Evolutionary conservation across 2,797 vertebrate genomes (phyloP).

Genomic region (Acrossocheilus fasciatus): DNA sequence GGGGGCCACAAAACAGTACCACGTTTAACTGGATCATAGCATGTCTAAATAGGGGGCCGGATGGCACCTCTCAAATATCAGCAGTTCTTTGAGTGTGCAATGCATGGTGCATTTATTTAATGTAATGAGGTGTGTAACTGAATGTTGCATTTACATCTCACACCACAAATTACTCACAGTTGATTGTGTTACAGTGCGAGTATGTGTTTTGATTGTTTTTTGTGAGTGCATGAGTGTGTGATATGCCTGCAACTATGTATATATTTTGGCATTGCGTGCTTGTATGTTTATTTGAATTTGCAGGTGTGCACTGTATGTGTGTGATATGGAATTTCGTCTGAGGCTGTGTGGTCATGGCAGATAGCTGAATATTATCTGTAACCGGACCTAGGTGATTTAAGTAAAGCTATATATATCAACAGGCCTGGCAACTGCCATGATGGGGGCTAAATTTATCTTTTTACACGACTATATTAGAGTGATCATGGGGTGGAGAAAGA

Average conservation of each 20-base stretch:
- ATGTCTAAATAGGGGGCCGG: slow-evolving; percentile 6
- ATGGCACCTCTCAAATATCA: slow-evolving; percentile 29
- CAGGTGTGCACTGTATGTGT: slow-evolving; percentile 60
- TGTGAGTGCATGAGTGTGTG: slow-evolving; percentile 42
- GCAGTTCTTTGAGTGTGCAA: slow-evolving; percentile 20
- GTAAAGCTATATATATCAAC: slow-evolving; percentile 78
- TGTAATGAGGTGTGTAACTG: slow-evolving; percentile 50
- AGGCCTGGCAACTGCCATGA: slow-evolving; percentile 76
- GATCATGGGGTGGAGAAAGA: slow-evolving; percentile 67
- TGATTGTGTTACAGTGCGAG: slow-evolving; percentile 6
- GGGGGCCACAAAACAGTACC: not conserved
- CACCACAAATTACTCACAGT: slow-evolving; percentile 25
- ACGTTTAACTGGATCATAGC: not conserved
- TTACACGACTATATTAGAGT: slow-evolving; percentile 67
- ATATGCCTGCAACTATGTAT: not conserved
- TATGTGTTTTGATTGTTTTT: slow-evolving; percentile 7
- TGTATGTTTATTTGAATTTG: slow-evolving; percentile 66
- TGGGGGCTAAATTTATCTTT: slow-evolving; percentile 70
- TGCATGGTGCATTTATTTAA: slow-evolving; percentile 50
- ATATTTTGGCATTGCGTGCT: slow-evolving; percentile 36
- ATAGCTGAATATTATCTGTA: slow-evolving; percentile 68
- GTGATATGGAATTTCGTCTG: slow-evolving; percentile 32
- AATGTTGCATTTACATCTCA: slow-evolving; percentile 33
- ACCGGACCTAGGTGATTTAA: slow-evolving; percentile 77
- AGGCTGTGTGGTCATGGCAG: slow-evolving; percentile 50